Percentiles rank a stretch among this genome's conserved stretches.
phyloP scores from a whole-genome alignment of 2,888 invertebrate species.

The Epicampocera succincta region DNA sequence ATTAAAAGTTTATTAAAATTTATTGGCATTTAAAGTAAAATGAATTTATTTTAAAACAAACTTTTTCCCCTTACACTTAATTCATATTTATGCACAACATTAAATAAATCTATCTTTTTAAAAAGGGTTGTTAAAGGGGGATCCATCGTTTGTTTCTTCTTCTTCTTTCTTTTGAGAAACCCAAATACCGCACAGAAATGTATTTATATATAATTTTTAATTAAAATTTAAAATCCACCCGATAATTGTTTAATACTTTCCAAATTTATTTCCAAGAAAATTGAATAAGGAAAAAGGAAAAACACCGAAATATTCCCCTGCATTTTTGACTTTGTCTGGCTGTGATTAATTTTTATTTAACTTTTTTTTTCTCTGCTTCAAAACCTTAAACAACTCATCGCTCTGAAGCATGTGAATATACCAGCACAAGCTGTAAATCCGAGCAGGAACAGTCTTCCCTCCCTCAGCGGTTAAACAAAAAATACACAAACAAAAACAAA shows the following conservation, averaged over 20 bases:
- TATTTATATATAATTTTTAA: constrained; percentile 44
- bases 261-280: constrained; percentile 1
- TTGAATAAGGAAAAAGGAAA: neutral
- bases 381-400: constrained; percentile 15
- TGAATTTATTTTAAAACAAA: no score
- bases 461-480: constrained; percentile 3
- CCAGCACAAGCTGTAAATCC: neutral
- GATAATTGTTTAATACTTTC: constrained; percentile 18
- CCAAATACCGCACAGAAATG: neutral
- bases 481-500: no score
- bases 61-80: no score
- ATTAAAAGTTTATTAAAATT: no score
- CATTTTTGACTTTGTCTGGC: neutral
- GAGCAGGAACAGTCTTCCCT: neutral
- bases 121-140: neutral
- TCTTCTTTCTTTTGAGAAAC: neutral
- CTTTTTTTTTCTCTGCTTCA: constrained; percentile 22
- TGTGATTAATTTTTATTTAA: constrained; percentile 15
- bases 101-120: no score
- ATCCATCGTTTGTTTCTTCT: neutral
- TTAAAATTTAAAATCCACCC: constrained; percentile 39
- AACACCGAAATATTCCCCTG: neutral
- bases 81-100: no score
- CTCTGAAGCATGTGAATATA: neutral
- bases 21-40: no score